Evolutionary conservation across 1,140 invertebrate genomes (phyloP).

Genomic region (Drosophila jambulina): DNA sequence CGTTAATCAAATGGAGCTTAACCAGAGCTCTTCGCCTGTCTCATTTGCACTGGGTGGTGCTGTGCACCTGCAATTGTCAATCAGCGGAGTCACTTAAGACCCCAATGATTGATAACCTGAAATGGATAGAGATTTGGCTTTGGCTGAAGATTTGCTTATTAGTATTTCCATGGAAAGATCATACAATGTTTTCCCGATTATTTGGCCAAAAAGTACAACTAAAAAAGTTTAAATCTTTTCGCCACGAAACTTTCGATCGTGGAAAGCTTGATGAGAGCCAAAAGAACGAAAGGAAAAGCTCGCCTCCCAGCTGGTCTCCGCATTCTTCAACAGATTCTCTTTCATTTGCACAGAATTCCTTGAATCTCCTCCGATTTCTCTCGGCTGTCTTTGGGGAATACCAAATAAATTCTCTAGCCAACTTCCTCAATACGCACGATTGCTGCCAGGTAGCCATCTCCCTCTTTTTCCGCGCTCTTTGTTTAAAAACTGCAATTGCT

Average conservation of each 20-base stretch:
- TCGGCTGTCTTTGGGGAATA: slow-evolving; percentile 33
- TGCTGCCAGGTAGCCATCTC: background rate
- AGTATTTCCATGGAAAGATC: background rate
- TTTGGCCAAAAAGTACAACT: background rate
- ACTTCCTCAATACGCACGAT: slow-evolving; percentile 38
- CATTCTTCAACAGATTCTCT: slow-evolving; percentile 8
- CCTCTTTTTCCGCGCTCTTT: slow-evolving; percentile 25
- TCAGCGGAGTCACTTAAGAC: slow-evolving; percentile 1
- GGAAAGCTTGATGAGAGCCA: background rate
- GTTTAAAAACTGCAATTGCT: slow-evolving; percentile 42
- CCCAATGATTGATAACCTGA: background rate
- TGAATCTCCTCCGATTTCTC: slow-evolving; percentile 4
- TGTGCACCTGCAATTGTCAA: slow-evolving; percentile 19
- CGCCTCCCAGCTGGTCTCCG: slow-evolving; percentile 9
- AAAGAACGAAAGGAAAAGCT: slow-evolving; percentile 9
- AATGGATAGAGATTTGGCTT: background rate
- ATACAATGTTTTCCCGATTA: slow-evolving; percentile 3
- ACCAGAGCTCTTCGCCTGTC: slow-evolving; percentile 11
- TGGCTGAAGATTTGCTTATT: background rate
- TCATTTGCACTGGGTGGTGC: slow-evolving; percentile 1
- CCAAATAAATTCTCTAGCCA: slow-evolving; percentile 39
- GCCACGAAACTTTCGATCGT: background rate
- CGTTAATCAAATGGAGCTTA: slow-evolving; percentile 43
- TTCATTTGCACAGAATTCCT: slow-evolving; percentile 1
- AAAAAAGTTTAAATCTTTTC: slow-evolving; percentile 1